These are phyloP conservation scores for Corvus moneduloides DNA, from an alignment of 2,113 vertebrate genomes.

Conservation along the genomic window DNA sequence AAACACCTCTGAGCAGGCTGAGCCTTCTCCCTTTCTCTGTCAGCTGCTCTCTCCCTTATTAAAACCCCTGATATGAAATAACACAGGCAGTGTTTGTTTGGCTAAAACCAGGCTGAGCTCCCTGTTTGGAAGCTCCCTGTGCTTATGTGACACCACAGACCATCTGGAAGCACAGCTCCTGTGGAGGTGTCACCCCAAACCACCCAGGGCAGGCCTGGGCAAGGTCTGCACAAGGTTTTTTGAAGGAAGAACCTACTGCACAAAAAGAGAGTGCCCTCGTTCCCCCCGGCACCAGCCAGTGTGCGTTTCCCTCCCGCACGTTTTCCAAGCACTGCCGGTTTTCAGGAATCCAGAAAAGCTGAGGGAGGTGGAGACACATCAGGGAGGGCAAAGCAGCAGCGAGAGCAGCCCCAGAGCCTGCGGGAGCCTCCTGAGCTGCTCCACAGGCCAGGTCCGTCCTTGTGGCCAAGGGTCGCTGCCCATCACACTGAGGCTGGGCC, in stretches of 20 bases:
- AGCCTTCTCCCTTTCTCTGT: background rate
- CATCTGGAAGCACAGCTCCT: background rate
- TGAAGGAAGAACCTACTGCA: too few species aligned
- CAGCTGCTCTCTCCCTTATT: background rate
- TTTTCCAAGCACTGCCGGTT: background rate
- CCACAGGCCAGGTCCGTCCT: background rate
- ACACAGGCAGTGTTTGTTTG: background rate
- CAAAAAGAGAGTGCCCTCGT: accelerated
- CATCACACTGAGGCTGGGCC: background rate
- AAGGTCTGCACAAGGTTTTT: background rate
- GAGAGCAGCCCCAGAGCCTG: accelerated
- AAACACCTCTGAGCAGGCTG: background rate
- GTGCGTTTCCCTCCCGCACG: accelerated
- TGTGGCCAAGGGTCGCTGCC: background rate
- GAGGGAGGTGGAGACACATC: accelerated
- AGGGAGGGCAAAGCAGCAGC: background rate
- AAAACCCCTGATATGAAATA: background rate
- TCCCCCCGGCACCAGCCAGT: background rate
- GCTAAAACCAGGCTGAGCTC: background rate
- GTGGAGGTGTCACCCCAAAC: background rate
- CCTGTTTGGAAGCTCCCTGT: too few species aligned
- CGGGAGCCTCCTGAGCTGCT: background rate
- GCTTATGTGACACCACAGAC: background rate
- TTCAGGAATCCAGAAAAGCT: background rate
- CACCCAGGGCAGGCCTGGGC: background rate